Conservation (phyloP, 2,888 invertebrate genomes). For the Amblyteles armatorius region DNA sequence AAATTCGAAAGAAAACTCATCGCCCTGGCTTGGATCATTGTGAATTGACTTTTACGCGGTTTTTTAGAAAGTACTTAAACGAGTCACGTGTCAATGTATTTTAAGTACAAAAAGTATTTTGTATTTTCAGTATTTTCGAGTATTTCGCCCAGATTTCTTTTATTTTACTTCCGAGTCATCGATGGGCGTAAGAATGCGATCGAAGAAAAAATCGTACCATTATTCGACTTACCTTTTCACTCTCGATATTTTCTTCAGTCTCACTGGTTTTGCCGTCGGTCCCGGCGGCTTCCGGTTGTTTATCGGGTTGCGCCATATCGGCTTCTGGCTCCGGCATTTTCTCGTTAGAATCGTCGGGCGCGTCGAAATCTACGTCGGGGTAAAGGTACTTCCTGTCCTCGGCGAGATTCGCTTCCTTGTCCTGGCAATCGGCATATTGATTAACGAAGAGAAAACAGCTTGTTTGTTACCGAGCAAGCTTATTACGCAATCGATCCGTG, state of each 20-base stretch:
- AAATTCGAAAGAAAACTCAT: no score
- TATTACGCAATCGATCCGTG: constrained; percentile 1
- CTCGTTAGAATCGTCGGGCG: constrained; percentile 71
- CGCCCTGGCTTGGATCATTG: no score
- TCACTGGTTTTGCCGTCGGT: constrained; percentile 76
- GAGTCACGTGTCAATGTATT: no score
- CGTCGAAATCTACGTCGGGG: constrained; percentile 71
- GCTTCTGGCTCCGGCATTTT: constrained; percentile 84
- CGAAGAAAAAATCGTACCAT: background rate
- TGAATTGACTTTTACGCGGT: no score
- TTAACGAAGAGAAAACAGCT: constrained; percentile 8
- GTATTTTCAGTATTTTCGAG: no score
- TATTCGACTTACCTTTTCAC: constrained; percentile 76
- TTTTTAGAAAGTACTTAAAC: no score
- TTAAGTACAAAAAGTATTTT: no score
- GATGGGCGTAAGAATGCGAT: background rate
- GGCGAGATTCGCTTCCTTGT: constrained; percentile 74
- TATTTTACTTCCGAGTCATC: background rate
- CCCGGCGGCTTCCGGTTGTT: constrained; percentile 84
- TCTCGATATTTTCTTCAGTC: constrained; percentile 76
- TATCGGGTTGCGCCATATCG: constrained; percentile 82
- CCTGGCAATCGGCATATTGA: constrained; percentile 69
- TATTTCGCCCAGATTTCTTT: no score
- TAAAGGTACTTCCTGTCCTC: constrained; percentile 74
- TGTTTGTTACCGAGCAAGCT: background rate